Evolutionary conservation across 1,140 invertebrate species (phyloP), one percentile per base, ranked within the genome.

Genomic region (fruit fly (Drosophila melanogaster)): DNA sequence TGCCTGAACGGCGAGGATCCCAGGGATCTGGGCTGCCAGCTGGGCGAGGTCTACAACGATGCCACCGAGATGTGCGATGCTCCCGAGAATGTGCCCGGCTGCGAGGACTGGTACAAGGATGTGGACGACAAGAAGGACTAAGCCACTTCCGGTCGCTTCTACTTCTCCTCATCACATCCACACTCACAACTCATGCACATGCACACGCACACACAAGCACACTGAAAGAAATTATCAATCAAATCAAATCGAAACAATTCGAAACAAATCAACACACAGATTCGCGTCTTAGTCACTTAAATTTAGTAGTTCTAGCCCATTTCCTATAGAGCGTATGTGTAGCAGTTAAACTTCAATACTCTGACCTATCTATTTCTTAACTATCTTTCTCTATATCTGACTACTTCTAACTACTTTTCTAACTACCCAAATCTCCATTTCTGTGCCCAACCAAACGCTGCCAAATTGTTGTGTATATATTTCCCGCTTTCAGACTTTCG

Each of bases 71-170:
- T 94, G 84, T 98, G 97, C 91, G 97, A 97, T 80, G 94, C 95
- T 4, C 96, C 97, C 26, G 96, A 98, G 92, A 97, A 97, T 85
- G 97, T 98, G 51, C 94, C 95, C 64, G 96, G 96, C 94, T 98
- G 96, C 90, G 96, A 96, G 94, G 96, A 97, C 86, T 97, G 96
- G 96, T 97, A 96, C 94, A 97, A 96, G 92, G 96, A 97, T 62
- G 66, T 92, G 10, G 94, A 94, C 73, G 93, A 94, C 33, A 90
- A 91, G 62, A 91, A 90, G 54, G 55, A 86, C 24, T 91, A 92
- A 79, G 50, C 33, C 43, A 15, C 10, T 17, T 51, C 33, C 17
- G 35, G n/a, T 38, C 14, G 15, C 12, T 33, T 33, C 33, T 33
- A 6, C 22, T 4, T 12, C 30, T 30, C 8, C 30, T 22, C 40